Evolutionary conservation across 2,113 vertebrate species (phyloP).

Genomic region (Eretmochelys imbricata): DNA sequence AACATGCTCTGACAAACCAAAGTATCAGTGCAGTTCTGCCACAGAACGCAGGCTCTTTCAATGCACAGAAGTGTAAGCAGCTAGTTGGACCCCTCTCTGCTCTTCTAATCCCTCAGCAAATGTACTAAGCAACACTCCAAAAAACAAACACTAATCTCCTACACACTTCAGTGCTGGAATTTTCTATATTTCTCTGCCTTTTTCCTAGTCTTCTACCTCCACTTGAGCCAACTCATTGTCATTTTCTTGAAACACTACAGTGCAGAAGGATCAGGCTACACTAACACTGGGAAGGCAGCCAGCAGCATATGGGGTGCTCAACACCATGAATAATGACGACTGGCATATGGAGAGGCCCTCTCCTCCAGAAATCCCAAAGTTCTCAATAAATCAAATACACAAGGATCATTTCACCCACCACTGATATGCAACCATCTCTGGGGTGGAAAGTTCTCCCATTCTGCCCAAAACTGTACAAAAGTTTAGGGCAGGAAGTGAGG

Average conservation of each 20-base stretch:
- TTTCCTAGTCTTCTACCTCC: not conserved
- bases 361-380: not conserved
- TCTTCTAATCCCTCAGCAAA: not conserved
- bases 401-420: not conserved
- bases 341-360: slow-evolving; percentile 12
- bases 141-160: not conserved
- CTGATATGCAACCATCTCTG: accelerated
- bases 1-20: not conserved
- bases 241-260: slow-evolving; percentile 14
- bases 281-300: slow-evolving; percentile 20
- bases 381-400: slow-evolving; percentile 25
- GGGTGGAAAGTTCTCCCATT: not conserved
- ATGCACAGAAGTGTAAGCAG: not conserved
- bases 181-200: not conserved
- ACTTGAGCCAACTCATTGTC: not conserved
- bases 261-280: slow-evolving; percentile 5
- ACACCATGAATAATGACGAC: slow-evolving; percentile 49
- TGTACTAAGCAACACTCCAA: not conserved
- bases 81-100: not conserved
- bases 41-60: not conserved
- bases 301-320: slow-evolving; percentile 28
- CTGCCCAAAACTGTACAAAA: not conserved
- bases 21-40: not conserved
- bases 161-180: not conserved
- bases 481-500: not conserved